Evolutionary conservation across 1,140 invertebrate genomes (phyloP).

Genomic region (Magallana angulata): DNA sequence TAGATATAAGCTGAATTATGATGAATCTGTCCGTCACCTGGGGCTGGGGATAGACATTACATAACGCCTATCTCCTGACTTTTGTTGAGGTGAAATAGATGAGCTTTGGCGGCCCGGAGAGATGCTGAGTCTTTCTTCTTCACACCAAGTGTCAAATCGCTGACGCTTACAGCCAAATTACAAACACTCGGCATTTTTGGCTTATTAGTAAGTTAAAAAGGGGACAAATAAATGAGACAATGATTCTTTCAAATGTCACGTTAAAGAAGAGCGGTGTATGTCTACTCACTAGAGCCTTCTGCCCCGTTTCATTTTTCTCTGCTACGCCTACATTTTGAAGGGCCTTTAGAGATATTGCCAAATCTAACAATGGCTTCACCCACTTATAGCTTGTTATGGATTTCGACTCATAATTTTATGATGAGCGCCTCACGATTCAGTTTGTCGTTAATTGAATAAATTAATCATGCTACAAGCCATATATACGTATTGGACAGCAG

Average conservation of each 20-base stretch:
- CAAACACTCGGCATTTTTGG: conserved; percentile 14
- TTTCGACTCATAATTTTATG: no score
- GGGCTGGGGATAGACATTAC: conserved; percentile 6
- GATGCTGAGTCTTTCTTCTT: conserved; percentile 1
- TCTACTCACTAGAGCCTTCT: not conserved
- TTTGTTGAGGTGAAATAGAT: conserved; percentile 24
- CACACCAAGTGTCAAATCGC: not conserved
- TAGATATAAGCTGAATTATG: not conserved
- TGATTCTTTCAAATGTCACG: conserved; percentile 13
- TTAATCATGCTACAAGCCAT: no score
- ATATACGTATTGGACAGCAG: no score
- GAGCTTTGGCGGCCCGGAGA: not conserved
- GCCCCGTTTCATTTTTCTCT: not conserved
- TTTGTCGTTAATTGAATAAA: no score
- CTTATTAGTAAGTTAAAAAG: conserved; percentile 33
- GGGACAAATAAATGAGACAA: conserved; percentile 1
- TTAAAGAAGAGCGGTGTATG: not conserved
- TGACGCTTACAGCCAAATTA: conserved; percentile 19
- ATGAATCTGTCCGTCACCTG: not conserved
- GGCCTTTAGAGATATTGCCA: not conserved
- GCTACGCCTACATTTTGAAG: not conserved
- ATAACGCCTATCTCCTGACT: conserved; percentile 4
- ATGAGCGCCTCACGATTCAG: no score
- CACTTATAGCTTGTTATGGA: no score
- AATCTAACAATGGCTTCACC: no score